Evolutionary conservation across 2,113 vertebrate genomes (phyloP), one percentile per base, ranked within the genome.

Genomic region (Strix uralensis): DNA sequence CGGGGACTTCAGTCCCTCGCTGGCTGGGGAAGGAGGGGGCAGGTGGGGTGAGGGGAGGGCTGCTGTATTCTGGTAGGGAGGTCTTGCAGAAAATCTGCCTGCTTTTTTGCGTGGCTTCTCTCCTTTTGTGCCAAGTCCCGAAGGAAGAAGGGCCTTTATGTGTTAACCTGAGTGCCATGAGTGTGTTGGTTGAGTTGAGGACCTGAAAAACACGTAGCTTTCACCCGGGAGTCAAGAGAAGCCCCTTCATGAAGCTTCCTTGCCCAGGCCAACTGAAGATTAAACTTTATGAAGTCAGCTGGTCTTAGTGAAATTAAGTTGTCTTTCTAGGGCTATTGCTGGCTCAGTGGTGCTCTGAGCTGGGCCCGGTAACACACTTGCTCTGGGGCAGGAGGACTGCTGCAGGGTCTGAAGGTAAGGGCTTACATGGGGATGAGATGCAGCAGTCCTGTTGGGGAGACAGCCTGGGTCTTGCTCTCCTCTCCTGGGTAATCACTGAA

Each of bases 101-200:
- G 0, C 26, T 70, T 86, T 13, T 40, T 16, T 38, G 22, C 5
- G 1, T 81, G 34, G 10, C 59, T 81, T 62, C 29, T 88, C 47
- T 85, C 8, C 22, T 81, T 90, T 81, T 62, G 4, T 81, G 20
- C 47, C 30, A 55, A 71, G 7, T 67, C 23, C 44, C 1, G 1
- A 27, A 85, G 52, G 57, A 92, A 40, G 55, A 84, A 71, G 5
- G 26, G 8, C 17, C 51, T 59, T 59, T 26, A 4, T 38, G 29
- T 84, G 25, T 74, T 92, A n/a, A 73, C 59, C 7, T 40, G 17
- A 83, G 15, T 82, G 49, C 51, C 11, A 1, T 29, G 62, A 49
- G 10, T 1, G 0, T 42, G 25, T n/a, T 81, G 40, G 23, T 0
- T 5, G 65, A 62, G 38, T n/a, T 62, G 32, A 77, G 40, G 38